phyloP scores from a whole-genome alignment of 2,113 vertebrate genomes.

The Mobula birostris region DNA sequence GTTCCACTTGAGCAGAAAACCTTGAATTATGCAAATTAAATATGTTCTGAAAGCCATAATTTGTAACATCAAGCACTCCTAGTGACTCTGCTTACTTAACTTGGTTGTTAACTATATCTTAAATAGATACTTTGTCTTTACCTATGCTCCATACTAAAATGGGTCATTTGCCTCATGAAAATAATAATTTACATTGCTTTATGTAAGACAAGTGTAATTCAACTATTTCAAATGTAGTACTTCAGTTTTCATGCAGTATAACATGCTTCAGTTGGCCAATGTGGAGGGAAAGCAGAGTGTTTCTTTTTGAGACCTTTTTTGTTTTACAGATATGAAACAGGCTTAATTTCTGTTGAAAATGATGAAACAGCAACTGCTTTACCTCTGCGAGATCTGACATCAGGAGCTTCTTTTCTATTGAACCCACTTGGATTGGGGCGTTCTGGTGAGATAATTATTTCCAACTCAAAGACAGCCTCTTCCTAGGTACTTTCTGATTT shows the following conservation, averaged over 20 bases:
- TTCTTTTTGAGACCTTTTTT: slow-evolving; percentile 33
- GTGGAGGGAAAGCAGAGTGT: background rate
- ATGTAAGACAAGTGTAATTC: background rate
- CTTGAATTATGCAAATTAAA: background rate
- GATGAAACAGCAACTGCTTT: slow-evolving; percentile 50
- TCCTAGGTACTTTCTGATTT: slow-evolving; percentile 28
- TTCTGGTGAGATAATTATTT: slow-evolving; percentile 73
- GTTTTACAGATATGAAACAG: slow-evolving; percentile 52
- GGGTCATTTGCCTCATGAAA: background rate
- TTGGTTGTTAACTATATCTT: background rate
- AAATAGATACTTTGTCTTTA: background rate
- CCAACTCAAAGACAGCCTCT: slow-evolving; percentile 25
- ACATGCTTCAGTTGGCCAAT: background rate
- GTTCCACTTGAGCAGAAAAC: background rate
- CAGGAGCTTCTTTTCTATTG: slow-evolving; percentile 59
- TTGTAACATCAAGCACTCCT: background rate
- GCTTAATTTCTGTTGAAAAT: slow-evolving; percentile 48
- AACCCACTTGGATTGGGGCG: slow-evolving; percentile 59
- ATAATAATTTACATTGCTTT: background rate
- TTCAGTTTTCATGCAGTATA: background rate
- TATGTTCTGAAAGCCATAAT: background rate
- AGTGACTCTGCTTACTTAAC: background rate
- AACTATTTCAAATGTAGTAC: background rate
- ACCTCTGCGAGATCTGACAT: slow-evolving; percentile 49
- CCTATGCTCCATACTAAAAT: background rate